phyloP scores from a whole-genome alignment of 1,140 invertebrate genomes.

The Lordiphosa mommai region DNA sequence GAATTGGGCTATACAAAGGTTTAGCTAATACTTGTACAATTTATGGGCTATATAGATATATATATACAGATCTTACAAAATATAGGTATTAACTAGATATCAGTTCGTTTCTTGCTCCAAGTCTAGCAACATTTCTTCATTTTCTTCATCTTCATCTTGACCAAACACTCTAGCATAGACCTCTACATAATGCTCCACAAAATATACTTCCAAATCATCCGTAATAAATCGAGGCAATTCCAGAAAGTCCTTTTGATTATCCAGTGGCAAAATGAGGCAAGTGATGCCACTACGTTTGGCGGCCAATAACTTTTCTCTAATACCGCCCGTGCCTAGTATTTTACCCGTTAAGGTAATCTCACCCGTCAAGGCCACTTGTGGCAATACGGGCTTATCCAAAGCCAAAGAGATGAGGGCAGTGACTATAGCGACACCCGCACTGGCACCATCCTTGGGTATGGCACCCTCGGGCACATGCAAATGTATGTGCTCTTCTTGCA shows the following conservation, averaged over 20 bases:
- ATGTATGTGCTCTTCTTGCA: slow-evolving; percentile 86
- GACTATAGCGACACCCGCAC: slow-evolving; percentile 95
- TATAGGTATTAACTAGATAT: too few relatives aligned
- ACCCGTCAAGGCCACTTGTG: slow-evolving; percentile 98
- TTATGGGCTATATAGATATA: too few relatives aligned
- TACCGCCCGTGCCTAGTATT: slow-evolving; percentile 96
- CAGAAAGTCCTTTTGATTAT: not conserved
- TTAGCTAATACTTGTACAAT: too few relatives aligned
- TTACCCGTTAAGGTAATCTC: slow-evolving; percentile 97
- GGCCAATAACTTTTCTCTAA: slow-evolving; percentile 98
- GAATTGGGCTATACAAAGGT: too few relatives aligned
- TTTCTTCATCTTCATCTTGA: too few relatives aligned
- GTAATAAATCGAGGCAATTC: slow-evolving; percentile 1
- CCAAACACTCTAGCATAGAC: too few relatives aligned
- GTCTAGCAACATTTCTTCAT: too few relatives aligned
- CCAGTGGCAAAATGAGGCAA: not conserved
- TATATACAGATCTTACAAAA: too few relatives aligned
- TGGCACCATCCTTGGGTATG: slow-evolving; percentile 98
- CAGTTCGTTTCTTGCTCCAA: too few relatives aligned
- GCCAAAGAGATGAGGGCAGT: slow-evolving; percentile 96
- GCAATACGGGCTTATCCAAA: slow-evolving; percentile 85
- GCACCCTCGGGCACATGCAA: slow-evolving; percentile 99
- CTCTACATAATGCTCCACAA: not conserved
- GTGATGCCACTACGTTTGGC: slow-evolving; percentile 87
- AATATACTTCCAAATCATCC: not conserved